Conservation (phyloP, 2,797 vertebrate species). For the Pangasius sanitwongsei region DNA sequence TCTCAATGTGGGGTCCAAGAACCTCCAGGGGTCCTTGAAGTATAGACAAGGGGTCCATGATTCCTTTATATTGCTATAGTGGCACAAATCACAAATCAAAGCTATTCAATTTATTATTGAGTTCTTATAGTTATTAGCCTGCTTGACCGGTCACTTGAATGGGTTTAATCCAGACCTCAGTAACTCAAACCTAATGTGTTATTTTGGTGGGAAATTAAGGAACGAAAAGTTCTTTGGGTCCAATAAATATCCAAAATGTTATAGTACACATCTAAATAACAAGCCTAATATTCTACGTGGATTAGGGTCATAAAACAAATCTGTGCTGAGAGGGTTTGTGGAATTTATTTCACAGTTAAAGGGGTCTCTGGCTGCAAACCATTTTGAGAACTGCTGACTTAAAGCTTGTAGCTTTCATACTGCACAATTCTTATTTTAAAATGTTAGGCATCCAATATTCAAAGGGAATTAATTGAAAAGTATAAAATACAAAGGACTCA, state of each 20-base stretch:
- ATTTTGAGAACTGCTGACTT: not conserved
- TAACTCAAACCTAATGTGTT: not conserved
- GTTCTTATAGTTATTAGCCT: not conserved
- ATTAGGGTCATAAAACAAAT: not conserved
- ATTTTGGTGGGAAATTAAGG: not conserved
- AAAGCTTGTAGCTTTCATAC: constrained; percentile 32
- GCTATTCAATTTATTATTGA: not conserved
- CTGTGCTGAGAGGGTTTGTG: not conserved
- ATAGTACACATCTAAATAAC: not conserved
- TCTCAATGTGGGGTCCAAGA: not conserved
- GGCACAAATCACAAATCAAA: not conserved
- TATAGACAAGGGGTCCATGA: not conserved
- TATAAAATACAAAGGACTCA: constrained; percentile 46
- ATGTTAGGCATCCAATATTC: constrained; percentile 70
- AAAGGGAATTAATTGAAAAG: constrained; percentile 74
- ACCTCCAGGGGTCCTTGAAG: not conserved
- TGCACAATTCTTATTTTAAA: constrained; percentile 75
- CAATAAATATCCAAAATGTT: not conserved
- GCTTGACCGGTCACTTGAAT: not conserved
- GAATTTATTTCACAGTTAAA: not conserved
- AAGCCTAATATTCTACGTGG: not conserved
- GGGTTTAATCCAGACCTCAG: not conserved
- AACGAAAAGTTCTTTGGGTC: not conserved
- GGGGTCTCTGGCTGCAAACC: not conserved
- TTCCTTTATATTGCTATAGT: not conserved